Base-by-base conservation (phyloP, 1,140 invertebrate genomes). In the Manduca sexta region DNA sequence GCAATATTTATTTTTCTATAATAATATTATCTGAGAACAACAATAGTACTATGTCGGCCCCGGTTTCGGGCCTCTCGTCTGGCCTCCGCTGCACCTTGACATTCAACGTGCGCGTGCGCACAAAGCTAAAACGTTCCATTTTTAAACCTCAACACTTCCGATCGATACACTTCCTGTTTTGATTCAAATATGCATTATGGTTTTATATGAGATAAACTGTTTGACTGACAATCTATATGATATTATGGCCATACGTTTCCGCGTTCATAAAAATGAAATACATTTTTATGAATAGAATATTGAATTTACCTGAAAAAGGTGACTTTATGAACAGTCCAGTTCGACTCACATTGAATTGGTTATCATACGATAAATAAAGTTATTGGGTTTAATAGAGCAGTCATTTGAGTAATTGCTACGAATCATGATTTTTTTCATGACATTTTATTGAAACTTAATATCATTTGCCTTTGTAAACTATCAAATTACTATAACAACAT, bases 131-230 rank as follows among this genome's bases (percentile, higher is more conserved):
- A 60, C 73, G 71, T 79, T 82, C 73, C 65, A 73, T 76, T 81
- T 81, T 66, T 72, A 71, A 73, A 67, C 56, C 12, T 61, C 60
- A 37, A 60, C 58, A 77, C 78, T 82, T 82, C 78, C 78, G 78
- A 79, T 70, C 60, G 54, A 56, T 34, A 21, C 35, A 71, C 70
- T 82, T 82, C 78, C 78, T 80, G 61, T 69, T 66, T 63, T 40
- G 57, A 50, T 45, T 40, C 5, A 45, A 18, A 18, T 21, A 26
- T 35, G 43, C 31, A 31, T 35, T 11, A 11, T 8, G 15, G 15
- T 10, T 33, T 44, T 33, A 33, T 33, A 44, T 15, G 16, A 8
- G 10, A 18, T 21, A 18, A 44, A 15, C 13, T 13, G 11, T 45
- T 34, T 45, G 43, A 33, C 29, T 40, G 17, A 17, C 17, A 29